Evolutionary conservation across 2,888 invertebrate genomes (phyloP).

Genomic region (Netelia inedita): DNA sequence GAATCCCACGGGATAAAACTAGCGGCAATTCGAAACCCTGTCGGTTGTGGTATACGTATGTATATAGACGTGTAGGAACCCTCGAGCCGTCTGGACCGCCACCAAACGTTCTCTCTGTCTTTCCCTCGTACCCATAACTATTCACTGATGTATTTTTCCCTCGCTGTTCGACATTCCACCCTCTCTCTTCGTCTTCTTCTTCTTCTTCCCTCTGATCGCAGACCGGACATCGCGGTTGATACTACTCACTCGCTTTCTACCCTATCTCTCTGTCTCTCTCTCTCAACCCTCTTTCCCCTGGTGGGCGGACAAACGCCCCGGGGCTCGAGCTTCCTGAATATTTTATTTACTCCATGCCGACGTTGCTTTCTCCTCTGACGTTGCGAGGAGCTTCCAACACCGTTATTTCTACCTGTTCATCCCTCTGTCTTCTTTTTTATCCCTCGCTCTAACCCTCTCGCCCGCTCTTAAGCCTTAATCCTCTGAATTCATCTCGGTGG

Average conservation of each 20-base stretch:
- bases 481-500: conserved; percentile 61
- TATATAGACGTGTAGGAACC: conserved; percentile 39
- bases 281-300: conserved; percentile 69
- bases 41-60: conserved; percentile 39
- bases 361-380: conserved; percentile 56
- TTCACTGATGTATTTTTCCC: conserved; percentile 25
- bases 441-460: conserved; percentile 19
- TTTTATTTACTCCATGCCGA: conserved; percentile 80
- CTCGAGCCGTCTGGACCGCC: conserved; percentile 70
- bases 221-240: conserved; percentile 59
- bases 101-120: conserved; percentile 49
- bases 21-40: conserved; percentile 61
- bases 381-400: conserved; percentile 25
- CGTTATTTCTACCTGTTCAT: conserved; percentile 31
- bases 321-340: conserved; percentile 78
- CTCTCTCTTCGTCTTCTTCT: conserved; percentile 17
- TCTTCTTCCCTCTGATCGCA: conserved; percentile 44
- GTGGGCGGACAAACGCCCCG: conserved; percentile 77
- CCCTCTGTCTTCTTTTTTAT: conserved; percentile 51
- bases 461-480: conserved; percentile 63
- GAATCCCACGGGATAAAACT: conserved; percentile 82
- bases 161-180: conserved; percentile 26
- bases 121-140: conserved; percentile 24
- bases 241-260: conserved; percentile 27
- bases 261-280: conserved; percentile 36